Evolutionary conservation across 2,797 vertebrate genomes (phyloP).

Genomic region (Sus cebifrons): DNA sequence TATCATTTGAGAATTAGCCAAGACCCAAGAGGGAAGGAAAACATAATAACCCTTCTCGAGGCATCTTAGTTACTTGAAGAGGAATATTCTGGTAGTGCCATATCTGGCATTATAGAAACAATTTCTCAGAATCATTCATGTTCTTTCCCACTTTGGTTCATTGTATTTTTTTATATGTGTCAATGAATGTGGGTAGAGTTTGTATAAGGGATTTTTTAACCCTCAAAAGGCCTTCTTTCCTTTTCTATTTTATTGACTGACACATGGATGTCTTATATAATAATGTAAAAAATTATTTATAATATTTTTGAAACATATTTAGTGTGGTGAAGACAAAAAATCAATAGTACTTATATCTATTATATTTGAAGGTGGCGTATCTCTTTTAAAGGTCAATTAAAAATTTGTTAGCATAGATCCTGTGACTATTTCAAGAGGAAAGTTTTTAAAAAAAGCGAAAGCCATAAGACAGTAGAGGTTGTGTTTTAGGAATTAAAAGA

Average conservation of each 20-base stretch:
- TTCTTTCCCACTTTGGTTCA: not conserved
- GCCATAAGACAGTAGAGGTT: not conserved
- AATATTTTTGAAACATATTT: not conserved
- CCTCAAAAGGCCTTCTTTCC: not conserved
- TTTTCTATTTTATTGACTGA: not conserved
- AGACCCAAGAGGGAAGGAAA: not conserved
- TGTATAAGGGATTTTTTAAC: not conserved
- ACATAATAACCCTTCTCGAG: not conserved
- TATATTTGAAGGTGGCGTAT: not conserved
- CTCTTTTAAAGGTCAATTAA: conserved; percentile 52
- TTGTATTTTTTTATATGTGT: not conserved
- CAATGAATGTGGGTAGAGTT: not conserved
- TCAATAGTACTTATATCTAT: not conserved
- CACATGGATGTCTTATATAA: not conserved
- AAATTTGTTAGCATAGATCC: not conserved
- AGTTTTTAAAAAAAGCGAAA: conserved; percentile 30
- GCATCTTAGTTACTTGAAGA: not conserved
- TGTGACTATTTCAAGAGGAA: not conserved
- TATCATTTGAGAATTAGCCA: conserved; percentile 52
- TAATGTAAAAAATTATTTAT: not conserved
- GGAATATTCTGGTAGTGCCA: rapidly evolving
- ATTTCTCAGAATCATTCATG: not conserved
- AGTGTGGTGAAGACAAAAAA: not conserved
- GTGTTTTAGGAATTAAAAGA: conserved; percentile 49
- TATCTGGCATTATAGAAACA: not conserved